Evolutionary conservation across 1,140 invertebrate species (phyloP).

Genomic region (Lucilia sericata): DNA sequence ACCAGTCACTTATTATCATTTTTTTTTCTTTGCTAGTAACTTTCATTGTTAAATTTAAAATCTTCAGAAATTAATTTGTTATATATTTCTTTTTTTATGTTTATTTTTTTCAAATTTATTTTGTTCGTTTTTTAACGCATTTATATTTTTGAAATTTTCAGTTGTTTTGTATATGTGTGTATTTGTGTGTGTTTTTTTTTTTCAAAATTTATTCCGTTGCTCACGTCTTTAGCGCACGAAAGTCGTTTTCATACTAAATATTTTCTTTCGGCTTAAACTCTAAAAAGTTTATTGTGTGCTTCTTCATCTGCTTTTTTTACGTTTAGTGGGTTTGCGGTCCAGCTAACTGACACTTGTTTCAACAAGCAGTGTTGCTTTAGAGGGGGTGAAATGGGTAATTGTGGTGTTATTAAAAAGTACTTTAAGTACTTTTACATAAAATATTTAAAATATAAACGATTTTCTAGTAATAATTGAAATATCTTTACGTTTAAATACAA

Average conservation of each 20-base stretch:
- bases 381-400: background rate
- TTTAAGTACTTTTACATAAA: too few species aligned
- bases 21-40: background rate
- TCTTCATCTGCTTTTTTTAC: conserved; percentile 37
- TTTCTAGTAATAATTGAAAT: too few species aligned
- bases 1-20: conserved; percentile 6
- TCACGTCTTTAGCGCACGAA: conserved; percentile 62
- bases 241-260: conserved; percentile 57
- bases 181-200: background rate
- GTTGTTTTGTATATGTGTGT: conserved; percentile 13
- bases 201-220: conserved; percentile 45
- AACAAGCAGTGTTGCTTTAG: background rate
- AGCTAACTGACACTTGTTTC: conserved; percentile 41
- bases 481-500: too few species aligned
- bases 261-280: conserved; percentile 20
- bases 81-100: background rate
- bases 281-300: conserved; percentile 18
- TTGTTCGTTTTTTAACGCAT: background rate
- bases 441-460: too few species aligned
- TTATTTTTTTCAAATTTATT: background rate
- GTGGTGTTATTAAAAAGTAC: too few species aligned
- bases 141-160: conserved; percentile 2
- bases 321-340: conserved; percentile 38
- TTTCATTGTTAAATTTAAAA: conserved; percentile 6
- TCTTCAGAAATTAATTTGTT: background rate